Evolutionary conservation across 2,113 vertebrate species (phyloP).

Genomic region (Ovis canadensis): DNA sequence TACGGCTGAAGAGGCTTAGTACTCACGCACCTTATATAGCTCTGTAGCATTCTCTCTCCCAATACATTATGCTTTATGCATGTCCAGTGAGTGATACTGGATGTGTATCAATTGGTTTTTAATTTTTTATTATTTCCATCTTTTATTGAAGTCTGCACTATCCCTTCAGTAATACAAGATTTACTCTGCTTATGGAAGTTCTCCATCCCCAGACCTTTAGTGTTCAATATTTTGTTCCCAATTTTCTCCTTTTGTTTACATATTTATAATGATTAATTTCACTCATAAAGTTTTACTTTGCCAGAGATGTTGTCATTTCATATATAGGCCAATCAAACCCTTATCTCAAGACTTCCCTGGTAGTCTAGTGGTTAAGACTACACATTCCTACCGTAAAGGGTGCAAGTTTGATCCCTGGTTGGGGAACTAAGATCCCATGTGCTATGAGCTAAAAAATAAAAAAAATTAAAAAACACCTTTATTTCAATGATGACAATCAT

Average conservation of each 20-base stretch:
- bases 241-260: neutral
- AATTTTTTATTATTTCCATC: neutral
- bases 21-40: fast-evolving
- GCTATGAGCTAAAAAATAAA: neutral
- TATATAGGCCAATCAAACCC: neutral
- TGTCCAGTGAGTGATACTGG: neutral
- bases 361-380: neutral
- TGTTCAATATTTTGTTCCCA: neutral
- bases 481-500: neutral
- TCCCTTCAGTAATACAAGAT: neutral
- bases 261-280: neutral
- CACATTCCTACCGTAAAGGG: neutral
- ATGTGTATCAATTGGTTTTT: neutral
- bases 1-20: neutral
- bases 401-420: neutral
- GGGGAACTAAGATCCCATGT: neutral
- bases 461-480: neutral
- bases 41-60: neutral
- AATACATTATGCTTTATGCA: neutral
- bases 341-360: neutral
- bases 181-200: neutral
- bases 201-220: neutral
- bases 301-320: neutral
- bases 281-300: neutral
- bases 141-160: neutral